Percentiles rank a stretch among this genome's conserved stretches.
phyloP scores from a whole-genome alignment of 2,113 vertebrate species.

The Gopherus evgoodei region DNA sequence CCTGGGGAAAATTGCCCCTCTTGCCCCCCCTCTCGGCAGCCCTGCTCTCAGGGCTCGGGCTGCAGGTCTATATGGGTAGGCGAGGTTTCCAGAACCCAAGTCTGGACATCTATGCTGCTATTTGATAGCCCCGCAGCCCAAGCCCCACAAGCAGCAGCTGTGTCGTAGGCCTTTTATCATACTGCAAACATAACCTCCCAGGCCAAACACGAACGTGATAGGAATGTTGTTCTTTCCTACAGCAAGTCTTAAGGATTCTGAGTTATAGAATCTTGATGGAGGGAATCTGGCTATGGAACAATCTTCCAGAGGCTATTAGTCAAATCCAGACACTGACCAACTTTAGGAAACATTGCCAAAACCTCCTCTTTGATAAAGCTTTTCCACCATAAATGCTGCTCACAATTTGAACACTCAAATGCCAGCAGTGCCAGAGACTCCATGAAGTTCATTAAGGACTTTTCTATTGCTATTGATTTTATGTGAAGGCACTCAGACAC shows the following conservation, averaged over 20 bases:
- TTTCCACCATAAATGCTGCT: not conserved
- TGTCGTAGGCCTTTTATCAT: too few relatives aligned
- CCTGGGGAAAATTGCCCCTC: too few relatives aligned
- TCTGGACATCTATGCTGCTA: too few relatives aligned
- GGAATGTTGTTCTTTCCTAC: not conserved
- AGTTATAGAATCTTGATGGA: not conserved
- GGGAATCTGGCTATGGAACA: not conserved
- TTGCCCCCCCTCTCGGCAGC: too few relatives aligned
- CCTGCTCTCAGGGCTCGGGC: too few relatives aligned
- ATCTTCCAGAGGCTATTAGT: not conserved
- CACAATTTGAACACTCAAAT: not conserved
- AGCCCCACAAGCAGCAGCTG: too few relatives aligned
- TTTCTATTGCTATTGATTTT: not conserved
- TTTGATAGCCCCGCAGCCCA: too few relatives aligned
- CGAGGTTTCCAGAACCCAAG: too few relatives aligned
- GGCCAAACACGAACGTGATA: not conserved
- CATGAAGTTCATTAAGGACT: not conserved
- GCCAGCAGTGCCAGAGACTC: not conserved
- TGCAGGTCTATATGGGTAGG: too few relatives aligned
- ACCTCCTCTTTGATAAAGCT: not conserved
- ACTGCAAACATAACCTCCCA: too few relatives aligned
- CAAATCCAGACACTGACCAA: not conserved
- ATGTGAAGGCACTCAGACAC: not conserved
- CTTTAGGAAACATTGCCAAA: not conserved
- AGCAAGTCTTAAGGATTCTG: not conserved